Evolutionary conservation across 1,140 invertebrate genomes (phyloP).

Genomic region (Eufriesea mexicana): DNA sequence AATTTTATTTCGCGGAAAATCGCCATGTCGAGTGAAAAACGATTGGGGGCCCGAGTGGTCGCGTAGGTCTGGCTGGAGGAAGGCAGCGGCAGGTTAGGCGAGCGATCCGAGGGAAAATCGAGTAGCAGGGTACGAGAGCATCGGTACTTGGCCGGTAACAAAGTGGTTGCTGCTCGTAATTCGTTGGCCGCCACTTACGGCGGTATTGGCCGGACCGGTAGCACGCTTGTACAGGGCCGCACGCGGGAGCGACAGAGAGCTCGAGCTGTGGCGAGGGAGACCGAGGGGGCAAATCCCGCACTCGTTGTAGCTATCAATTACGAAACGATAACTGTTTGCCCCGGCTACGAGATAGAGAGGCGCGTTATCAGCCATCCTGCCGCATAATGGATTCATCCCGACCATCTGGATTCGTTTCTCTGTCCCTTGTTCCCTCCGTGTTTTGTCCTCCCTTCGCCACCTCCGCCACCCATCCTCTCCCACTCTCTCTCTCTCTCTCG

Average conservation of each 20-base stretch:
- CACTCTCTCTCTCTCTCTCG: neutral
- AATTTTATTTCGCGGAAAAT: neutral
- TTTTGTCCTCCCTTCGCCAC: constrained; percentile 38
- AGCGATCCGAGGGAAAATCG: constrained; percentile 19
- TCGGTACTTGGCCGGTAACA: constrained; percentile 29
- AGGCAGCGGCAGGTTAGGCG: too few species aligned
- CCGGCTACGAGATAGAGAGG: constrained; percentile 29
- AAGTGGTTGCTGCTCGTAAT: constrained; percentile 50
- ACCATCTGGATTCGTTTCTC: constrained; percentile 52
- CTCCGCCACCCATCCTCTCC: neutral
- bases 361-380: constrained; percentile 49
- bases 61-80: neutral
- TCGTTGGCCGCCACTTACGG: constrained; percentile 55
- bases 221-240: neutral
- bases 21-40: too few species aligned
- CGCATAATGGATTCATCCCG: constrained; percentile 60
- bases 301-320: constrained; percentile 57
- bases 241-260: neutral
- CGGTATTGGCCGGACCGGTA: constrained; percentile 28
- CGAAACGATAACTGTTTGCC: constrained; percentile 57
- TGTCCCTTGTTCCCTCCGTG: constrained; percentile 6
- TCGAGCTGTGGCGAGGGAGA: neutral
- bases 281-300: constrained; percentile 24
- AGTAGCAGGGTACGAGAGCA: neutral
- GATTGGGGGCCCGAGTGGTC: neutral